Base-by-base conservation (phyloP, 2,113 vertebrate species). In the Scophthalmus maximus region DNA sequence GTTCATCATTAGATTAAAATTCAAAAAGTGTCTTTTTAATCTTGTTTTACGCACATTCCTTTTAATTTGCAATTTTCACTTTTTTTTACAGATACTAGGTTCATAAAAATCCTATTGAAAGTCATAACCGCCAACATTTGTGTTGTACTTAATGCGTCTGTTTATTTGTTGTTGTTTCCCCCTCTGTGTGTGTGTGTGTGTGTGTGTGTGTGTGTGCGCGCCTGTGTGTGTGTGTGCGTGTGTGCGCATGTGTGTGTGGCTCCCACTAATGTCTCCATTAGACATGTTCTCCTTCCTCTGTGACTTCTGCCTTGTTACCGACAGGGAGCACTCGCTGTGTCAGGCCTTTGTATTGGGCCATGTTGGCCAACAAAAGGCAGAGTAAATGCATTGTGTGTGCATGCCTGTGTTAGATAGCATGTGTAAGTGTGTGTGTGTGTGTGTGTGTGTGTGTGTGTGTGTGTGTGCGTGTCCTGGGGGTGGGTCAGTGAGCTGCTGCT, bases 311-410 rank as follows among this genome's bases (percentile, higher is more conserved):
- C 67, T 32, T 53, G 34, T 64, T 55, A 15, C 52, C 65, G 68
- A 47, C 52, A 20, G 40, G 17, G 68, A 68, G 68, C 71, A 15
- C 80, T 82, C 51, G 66, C 64, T 65, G 60, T 75, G 78, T 75
- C 68, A 9, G 59, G 55, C 68, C 78, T 79, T 84, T 86, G 76
- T 81, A 44, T 86, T 50, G 10, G 73, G 52, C 25, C 50, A 66
- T 82, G 74, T 80, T 82, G 79, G 42, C 75, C 73, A 81, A 88
- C 85, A 88, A 79, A 82, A 23, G 65, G 78, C 47, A 8, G 51
- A 50, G 71, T 68, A 66, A 76, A 70, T 68, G 85, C 9, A 8
- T 50, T 68, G 77, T 82, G 72, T 65, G 27, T 71, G 71, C 18
- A 9, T 53, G 76, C 27, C 26, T 65, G 59, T 53, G 57, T 70